Percentiles rank a stretch among this genome's conserved stretches.
Conservation (phyloP, 1,140 invertebrate species). For the Mya arenaria region DNA sequence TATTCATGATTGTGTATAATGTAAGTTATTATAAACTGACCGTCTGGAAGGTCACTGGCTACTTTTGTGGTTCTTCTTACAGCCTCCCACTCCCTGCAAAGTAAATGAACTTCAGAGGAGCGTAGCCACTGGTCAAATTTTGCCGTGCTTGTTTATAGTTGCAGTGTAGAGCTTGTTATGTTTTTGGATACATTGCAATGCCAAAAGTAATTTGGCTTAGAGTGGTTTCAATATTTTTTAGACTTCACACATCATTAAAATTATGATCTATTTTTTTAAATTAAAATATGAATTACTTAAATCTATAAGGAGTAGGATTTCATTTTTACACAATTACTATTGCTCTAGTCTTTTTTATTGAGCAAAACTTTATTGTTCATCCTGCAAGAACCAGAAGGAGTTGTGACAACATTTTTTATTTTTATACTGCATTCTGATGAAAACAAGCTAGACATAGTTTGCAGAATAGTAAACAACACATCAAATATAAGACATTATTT, state of each 20-base stretch:
- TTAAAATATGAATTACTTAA: too few species aligned
- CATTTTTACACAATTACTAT: too few species aligned
- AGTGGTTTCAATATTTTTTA: not conserved
- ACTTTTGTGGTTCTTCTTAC: constrained; percentile 69
- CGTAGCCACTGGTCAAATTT: not conserved
- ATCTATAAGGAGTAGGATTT: too few species aligned
- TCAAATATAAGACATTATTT: too few species aligned
- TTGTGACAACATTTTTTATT: too few species aligned
- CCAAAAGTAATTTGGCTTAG: not conserved
- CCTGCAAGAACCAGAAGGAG: too few species aligned
- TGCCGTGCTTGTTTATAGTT: not conserved
- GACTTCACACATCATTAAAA: not conserved
- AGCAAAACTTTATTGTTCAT: too few species aligned
- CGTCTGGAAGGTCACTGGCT: constrained; percentile 64
- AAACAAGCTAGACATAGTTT: too few species aligned
- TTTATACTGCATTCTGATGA: too few species aligned
- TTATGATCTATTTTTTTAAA: not conserved
- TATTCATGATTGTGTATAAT: not conserved
- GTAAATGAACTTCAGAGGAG: not conserved
- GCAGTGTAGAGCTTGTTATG: not conserved
- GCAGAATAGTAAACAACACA: too few species aligned
- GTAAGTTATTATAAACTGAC: constrained; percentile 58
- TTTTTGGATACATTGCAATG: not conserved
- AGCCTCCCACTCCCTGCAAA: constrained; percentile 78
- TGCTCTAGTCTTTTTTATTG: too few species aligned